Evolutionary conservation across 2,888 invertebrate species (phyloP), one percentile per base, ranked within the genome.

Genomic region (Ligdia adustata): DNA sequence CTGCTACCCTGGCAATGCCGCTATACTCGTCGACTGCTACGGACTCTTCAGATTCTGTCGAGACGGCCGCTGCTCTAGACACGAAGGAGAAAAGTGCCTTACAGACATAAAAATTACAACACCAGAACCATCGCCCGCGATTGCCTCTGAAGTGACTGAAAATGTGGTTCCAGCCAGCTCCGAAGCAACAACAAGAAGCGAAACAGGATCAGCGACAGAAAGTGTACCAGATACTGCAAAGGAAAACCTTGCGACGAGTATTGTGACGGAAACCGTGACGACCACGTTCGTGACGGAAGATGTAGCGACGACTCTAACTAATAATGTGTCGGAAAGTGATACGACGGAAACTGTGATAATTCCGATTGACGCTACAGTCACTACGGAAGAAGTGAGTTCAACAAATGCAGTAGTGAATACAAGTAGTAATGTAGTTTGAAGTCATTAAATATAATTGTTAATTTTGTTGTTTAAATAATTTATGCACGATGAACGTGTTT

Each of bases 61-160:
- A 16, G 69, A 69, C 16, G 76, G 75, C 5, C 66, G 66, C n/a
- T 75, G 75, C 45, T 73, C 74, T 2, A 54, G 62, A 11, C 52
- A 47, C 13, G 66, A 65, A 52, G 59, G 59, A 0, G 63, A 58
- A 0, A 69, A 69, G 40, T 75, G 74, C 43, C 27, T 32, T 3
- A 56, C 57, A 2, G 62, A 60, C 3, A 28, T 11, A 35, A 55
- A 45, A 31, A 13, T 27, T 13, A 62, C 59, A 3, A 55, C 51
- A 1, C 20, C 28, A 1, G 12, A 22, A 1, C 31, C 42, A 3
- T 26, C 37, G 9, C 45, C 47, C 11, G 37, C 11, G 5, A 11
- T 27, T 6, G 9, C 4, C 1, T 22, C 1, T 6, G 7, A 22
- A 4, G 16, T 16, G 5, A 3, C 16, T 6, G 22, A 22, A 22